Evolutionary conservation across 2,888 invertebrate genomes (phyloP), one percentile per base, ranked within the genome.

Genomic region (Omphaloscelis lunosa): DNA sequence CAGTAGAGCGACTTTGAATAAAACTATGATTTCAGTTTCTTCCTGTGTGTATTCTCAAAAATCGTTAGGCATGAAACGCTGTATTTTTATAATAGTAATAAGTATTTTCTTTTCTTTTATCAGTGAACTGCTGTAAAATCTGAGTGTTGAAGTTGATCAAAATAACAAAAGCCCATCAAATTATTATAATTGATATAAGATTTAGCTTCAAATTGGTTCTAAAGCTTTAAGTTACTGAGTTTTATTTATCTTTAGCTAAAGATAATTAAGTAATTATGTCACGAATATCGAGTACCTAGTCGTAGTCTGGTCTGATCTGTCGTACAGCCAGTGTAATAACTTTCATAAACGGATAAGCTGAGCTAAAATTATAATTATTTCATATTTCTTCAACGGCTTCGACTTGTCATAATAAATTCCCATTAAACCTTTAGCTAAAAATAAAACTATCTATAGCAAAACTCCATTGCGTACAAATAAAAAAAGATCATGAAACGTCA

Each of bases 321-420:
- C 9, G 29, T 17, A 51, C 17, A 68, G 11, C 23, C 51, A n/a
- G 1, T 53, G 34, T 17, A 56, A 23, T 53, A 56, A 41, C 29
- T 17, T 15, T 12, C 7, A 45, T 27, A 69, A 53, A n/a, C 4
- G 53, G n/a, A 15, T 53, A 48, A 63, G 41, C 39, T n/a, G 51
- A 51, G 27, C 11, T 76, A 67, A 79, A 59, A 67, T 78, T 39
- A 59, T 59, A 41, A 68, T 12, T 34, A 78, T 39, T 56, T 58
- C 51, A 71, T 73, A 79, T 59, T 74, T 34, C 48, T 65, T 65
- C 20, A 51, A 75, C 61, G 59, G 77, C 69, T 75, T 75, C 23
- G n/a, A 39, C 70, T 66, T 73, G 80, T 86, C 79, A 85, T 62
- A 82, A 80, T 83, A 85, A 87, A 85, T 82, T 53, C 51, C 68